These are phyloP conservation scores for Syrista parreyssii DNA, from an alignment of 2,888 invertebrate genomes.

Conservation along the genomic window DNA sequence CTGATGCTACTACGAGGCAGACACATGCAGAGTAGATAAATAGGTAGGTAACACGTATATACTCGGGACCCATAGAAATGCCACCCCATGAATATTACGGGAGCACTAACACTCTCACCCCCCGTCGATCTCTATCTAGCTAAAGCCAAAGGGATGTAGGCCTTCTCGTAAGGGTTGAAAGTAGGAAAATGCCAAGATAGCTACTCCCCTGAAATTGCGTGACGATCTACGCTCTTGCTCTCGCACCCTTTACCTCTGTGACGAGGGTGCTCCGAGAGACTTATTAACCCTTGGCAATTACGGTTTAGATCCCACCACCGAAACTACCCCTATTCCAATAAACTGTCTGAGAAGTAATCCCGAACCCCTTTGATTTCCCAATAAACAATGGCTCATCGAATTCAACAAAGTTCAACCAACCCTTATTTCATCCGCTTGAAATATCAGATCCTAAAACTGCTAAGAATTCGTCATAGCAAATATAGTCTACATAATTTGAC, in stretches of 20 bases:
- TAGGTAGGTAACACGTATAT: constrained; percentile 10
- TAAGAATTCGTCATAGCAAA: too few species aligned
- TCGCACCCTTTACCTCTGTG: neutral
- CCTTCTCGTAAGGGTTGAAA: neutral
- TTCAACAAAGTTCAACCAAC: neutral
- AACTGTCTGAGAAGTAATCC: neutral
- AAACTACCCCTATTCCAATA: neutral
- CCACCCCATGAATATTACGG: neutral
- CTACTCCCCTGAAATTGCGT: neutral
- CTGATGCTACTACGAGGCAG: neutral
- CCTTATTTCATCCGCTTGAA: neutral
- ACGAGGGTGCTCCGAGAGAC: neutral
- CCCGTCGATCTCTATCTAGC: neutral
- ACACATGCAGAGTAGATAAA: neutral
- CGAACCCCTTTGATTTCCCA: neutral
- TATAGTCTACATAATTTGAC: neutral
- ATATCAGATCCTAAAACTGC: neutral
- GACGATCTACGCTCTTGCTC: neutral
- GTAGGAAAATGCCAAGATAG: neutral
- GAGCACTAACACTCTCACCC: neutral
- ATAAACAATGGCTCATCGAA: neutral
- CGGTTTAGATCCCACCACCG: neutral
- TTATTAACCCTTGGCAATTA: constrained; percentile 4
- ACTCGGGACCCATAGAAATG: neutral
- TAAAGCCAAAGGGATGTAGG: neutral